Percentiles rank a stretch among this genome's conserved stretches.
These are phyloP conservation scores for Synaphobranchus kaupii DNA, from an alignment of 2,797 vertebrate genomes.

Conservation along the genomic window DNA sequence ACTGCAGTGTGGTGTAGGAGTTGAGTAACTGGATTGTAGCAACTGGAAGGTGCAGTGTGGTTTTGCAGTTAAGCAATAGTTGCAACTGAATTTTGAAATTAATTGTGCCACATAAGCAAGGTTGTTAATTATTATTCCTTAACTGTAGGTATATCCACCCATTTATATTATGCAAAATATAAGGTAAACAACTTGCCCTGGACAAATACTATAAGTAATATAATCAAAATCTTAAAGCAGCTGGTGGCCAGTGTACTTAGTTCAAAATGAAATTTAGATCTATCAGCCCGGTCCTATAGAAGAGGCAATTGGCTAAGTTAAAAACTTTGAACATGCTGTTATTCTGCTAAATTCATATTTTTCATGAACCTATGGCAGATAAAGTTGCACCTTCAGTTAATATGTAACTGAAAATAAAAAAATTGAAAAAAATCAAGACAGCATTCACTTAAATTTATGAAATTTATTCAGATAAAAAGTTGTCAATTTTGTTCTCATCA, in stretches of 20 bases:
- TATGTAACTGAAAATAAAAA: neutral
- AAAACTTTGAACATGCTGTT: neutral
- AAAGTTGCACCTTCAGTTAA: neutral
- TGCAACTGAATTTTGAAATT: neutral
- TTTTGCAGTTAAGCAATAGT: neutral
- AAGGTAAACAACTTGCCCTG: neutral
- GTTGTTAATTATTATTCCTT: neutral
- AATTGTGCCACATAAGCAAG: neutral
- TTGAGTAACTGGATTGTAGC: neutral
- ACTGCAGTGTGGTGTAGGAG: neutral
- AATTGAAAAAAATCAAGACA: constrained; percentile 2
- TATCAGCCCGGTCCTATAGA: neutral
- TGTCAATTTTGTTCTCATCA: constrained; percentile 50
- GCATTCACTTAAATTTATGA: constrained; percentile 55
- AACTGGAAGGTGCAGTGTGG: neutral
- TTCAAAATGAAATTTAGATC: neutral
- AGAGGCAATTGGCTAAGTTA: neutral
- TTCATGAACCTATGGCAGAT: neutral
- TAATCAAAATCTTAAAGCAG: neutral
- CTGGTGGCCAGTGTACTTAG: neutral
- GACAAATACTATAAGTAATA: neutral
- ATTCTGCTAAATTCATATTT: neutral
- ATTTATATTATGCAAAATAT: neutral
- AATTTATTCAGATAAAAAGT: constrained; percentile 74
- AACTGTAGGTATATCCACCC: neutral